A percentile compares a stretch with the other conserved stretches of the same genome.
Evolutionary conservation across 2,888 invertebrate genomes (phyloP).

Genomic region (Mythimna impura): DNA sequence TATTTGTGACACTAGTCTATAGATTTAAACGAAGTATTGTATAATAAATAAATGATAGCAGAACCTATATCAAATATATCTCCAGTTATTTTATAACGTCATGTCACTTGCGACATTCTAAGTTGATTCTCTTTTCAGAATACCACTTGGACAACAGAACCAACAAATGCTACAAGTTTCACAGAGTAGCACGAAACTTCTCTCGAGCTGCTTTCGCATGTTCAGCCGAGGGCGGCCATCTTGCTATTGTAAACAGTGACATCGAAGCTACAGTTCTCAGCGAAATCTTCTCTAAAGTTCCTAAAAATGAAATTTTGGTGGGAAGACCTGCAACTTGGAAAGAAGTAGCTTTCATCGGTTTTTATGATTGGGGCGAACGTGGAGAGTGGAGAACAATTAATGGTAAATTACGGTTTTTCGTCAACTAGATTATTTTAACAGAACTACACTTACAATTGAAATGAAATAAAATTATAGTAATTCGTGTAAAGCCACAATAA

Average conservation of each 20-base stretch:
- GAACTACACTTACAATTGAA: too few species aligned
- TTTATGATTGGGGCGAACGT: constrained; percentile 69
- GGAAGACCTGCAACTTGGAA: constrained; percentile 53
- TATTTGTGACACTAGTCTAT: too few species aligned
- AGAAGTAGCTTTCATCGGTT: constrained; percentile 67
- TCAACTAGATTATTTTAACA: too few species aligned
- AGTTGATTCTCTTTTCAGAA: constrained; percentile 58
- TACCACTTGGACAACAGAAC: constrained; percentile 70
- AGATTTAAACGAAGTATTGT: too few species aligned
- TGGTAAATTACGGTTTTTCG: constrained; percentile 56
- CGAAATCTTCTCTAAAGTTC: constrained; percentile 65
- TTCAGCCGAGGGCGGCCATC: constrained; percentile 74
- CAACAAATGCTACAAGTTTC: constrained; percentile 79
- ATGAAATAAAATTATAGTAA: too few species aligned
- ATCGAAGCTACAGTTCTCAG: constrained; percentile 65
- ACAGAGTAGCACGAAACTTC: constrained; percentile 70
- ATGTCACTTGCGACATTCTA: not conserved
- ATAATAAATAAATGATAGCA: too few species aligned
- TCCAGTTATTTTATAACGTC: not conserved
- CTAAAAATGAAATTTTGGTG: constrained; percentile 50
- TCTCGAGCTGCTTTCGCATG: constrained; percentile 74
- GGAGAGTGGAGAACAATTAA: constrained; percentile 73
- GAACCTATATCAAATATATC: too few species aligned
- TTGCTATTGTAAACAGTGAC: constrained; percentile 75
- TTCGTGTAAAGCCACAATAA: too few species aligned